Percentiles rank a stretch among this genome's conserved stretches.
phyloP scores from a whole-genome alignment of 2,797 vertebrate genomes.

The Sandelia bainsii region DNA sequence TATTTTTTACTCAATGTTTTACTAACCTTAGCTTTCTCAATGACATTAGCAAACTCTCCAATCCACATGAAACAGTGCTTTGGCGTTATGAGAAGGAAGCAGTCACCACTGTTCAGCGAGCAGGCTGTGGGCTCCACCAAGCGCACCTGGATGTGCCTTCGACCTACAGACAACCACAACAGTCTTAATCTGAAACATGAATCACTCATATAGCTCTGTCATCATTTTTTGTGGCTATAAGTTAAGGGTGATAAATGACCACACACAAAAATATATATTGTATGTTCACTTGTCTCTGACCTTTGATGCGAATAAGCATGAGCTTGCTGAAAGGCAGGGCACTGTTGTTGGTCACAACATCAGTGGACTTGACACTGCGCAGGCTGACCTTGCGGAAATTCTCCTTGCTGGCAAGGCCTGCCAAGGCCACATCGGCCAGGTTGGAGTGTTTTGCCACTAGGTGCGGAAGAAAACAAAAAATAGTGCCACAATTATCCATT shows the following conservation, averaged over 20 bases:
- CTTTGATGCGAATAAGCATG: slow-evolving; percentile 90
- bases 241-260: not conserved
- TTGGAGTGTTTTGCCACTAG: slow-evolving; percentile 89
- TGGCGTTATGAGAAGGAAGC: slow-evolving; percentile 86
- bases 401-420: slow-evolving; percentile 88
- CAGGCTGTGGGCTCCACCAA: slow-evolving; percentile 82
- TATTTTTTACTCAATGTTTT: not conserved
- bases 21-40: slow-evolving; percentile 88
- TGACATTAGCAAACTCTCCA: slow-evolving; percentile 88
- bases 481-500: slow-evolving; percentile 9
- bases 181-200: not conserved
- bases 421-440: slow-evolving; percentile 85
- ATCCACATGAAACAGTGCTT: slow-evolving; percentile 88
- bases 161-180: slow-evolving; percentile 70
- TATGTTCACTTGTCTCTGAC: slow-evolving; percentile 59
- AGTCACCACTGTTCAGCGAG: slow-evolving; percentile 88
- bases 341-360: slow-evolving; percentile 88
- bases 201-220: not conserved
- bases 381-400: slow-evolving; percentile 87
- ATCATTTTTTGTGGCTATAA: not conserved
- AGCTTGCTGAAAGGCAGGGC: slow-evolving; percentile 85
- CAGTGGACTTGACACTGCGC: slow-evolving; percentile 85
- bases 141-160: slow-evolving; percentile 87
- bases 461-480: slow-evolving; percentile 19
- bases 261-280: not conserved